Evolutionary conservation across 2,888 invertebrate species (phyloP).

Genomic region (Epinotia demarniana): DNA sequence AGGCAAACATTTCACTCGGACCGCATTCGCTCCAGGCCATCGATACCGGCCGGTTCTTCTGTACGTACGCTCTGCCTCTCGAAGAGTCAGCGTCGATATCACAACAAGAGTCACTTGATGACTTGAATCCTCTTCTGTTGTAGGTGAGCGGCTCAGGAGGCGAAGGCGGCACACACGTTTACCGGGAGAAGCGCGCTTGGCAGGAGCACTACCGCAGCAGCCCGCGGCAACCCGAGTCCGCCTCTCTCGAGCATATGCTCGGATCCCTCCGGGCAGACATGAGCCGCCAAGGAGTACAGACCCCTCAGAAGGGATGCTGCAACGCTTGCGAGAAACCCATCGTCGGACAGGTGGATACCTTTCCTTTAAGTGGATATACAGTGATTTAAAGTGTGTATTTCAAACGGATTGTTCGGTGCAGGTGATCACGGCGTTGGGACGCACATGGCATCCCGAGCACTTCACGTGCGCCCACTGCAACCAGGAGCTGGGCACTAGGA

Average conservation of each 20-base stretch:
- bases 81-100: conserved; percentile 43
- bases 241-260: conserved; percentile 92
- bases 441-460: conserved; percentile 99
- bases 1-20: conserved; percentile 81
- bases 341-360: conserved; percentile 92
- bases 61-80: conserved; percentile 64
- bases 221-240: conserved; percentile 83
- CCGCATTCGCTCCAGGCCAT: conserved; percentile 77
- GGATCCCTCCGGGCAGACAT: conserved; percentile 98
- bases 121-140: conserved; percentile 42
- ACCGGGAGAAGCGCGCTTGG: conserved; percentile 86
- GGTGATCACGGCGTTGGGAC: conserved; percentile 98
- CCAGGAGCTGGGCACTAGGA: conserved; percentile 97
- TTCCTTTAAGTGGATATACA: conserved; percentile 31
- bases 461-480: conserved; percentile 99
- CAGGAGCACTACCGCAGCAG: conserved; percentile 83
- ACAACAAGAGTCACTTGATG: conserved; percentile 38
- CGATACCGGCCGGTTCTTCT: conserved; percentile 71
- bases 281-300: conserved; percentile 99
- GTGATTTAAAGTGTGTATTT: conserved; percentile 43
- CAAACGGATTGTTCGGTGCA: conserved; percentile 60
- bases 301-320: conserved; percentile 99
- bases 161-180: conserved; percentile 85
- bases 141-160: conserved; percentile 77
- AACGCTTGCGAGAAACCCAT: conserved; percentile 99